Percentiles rank a stretch among this genome's conserved stretches.
Conservation (phyloP, 2,797 vertebrate genomes). For the Macropodus opercularis region DNA sequence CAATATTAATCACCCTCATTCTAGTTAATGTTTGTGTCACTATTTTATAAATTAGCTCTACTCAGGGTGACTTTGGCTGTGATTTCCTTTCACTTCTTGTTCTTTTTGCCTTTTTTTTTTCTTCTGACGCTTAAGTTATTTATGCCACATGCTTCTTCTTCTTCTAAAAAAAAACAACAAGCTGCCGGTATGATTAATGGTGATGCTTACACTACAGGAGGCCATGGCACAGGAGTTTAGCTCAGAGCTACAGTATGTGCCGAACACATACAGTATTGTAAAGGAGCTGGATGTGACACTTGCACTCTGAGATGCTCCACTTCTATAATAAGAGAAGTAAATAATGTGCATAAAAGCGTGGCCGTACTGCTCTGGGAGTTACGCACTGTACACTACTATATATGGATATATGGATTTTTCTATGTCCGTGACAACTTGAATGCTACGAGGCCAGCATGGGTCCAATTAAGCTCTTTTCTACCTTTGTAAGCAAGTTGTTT, state of each 20-base stretch:
- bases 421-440: conserved; percentile 40
- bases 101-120: conserved; percentile 17
- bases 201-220: conserved; percentile 50
- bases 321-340: conserved; percentile 61
- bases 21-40: conserved; percentile 43
- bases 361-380: conserved; percentile 24
- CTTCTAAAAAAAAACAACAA: conserved; percentile 30
- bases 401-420: conserved; percentile 24
- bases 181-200: conserved; percentile 78
- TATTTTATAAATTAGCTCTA: conserved; percentile 55
- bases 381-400: too few relatives aligned
- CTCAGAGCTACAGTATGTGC: conserved; percentile 56
- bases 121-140: conserved; percentile 70
- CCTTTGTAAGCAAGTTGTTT: conserved; percentile 16
- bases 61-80: conserved; percentile 76
- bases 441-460: conserved; percentile 10
- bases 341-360: conserved; percentile 48
- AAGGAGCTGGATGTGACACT: conserved; percentile 42
- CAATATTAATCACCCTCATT: conserved; percentile 54
- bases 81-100: conserved; percentile 44
- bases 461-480: conserved; percentile 28
- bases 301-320: conserved; percentile 48
- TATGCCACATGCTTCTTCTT: conserved; percentile 67
- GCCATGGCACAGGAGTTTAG: conserved; percentile 57
- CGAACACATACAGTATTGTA: conserved; percentile 30